phyloP scores from a whole-genome alignment of 2,888 invertebrate genomes.

The Lithosia quadra region DNA sequence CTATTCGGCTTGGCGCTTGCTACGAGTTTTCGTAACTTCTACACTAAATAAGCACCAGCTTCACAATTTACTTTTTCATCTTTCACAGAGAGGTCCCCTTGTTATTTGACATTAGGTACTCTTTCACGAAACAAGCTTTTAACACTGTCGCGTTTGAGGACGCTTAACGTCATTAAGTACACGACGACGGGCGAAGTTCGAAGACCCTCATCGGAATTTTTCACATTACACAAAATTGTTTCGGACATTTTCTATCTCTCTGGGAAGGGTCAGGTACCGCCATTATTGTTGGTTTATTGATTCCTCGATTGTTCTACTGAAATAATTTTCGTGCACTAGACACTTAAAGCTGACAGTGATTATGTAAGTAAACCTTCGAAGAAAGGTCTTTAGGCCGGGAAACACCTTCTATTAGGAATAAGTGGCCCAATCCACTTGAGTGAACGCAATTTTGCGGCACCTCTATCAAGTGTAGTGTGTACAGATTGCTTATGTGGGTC shows the following conservation, averaged over 20 bases:
- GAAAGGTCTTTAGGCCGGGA: slow-evolving; percentile 43
- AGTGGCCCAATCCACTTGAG: slow-evolving; percentile 69
- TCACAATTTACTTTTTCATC: slow-evolving; percentile 64
- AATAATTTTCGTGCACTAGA: slow-evolving; percentile 35
- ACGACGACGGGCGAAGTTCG: slow-evolving; percentile 48
- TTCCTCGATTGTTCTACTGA: slow-evolving; percentile 24
- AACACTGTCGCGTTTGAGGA: slow-evolving; percentile 54
- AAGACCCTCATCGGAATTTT: slow-evolving; percentile 56
- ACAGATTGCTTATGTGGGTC: slow-evolving; percentile 73
- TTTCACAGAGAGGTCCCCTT: slow-evolving; percentile 52
- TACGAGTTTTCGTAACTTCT: slow-evolving; percentile 52
- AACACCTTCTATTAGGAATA: slow-evolving; percentile 59
- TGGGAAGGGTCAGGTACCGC: slow-evolving; percentile 33
- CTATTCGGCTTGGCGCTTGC: slow-evolving; percentile 52
- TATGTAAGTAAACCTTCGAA: slow-evolving; percentile 43
- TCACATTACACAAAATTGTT: slow-evolving; percentile 56
- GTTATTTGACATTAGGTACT: slow-evolving; percentile 59
- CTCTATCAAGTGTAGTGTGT: slow-evolving; percentile 62
- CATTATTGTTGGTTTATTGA: slow-evolving; percentile 43
- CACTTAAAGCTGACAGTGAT: slow-evolving; percentile 42
- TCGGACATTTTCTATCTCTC: slow-evolving; percentile 44
- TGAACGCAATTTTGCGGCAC: slow-evolving; percentile 68
- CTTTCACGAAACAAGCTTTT: slow-evolving; percentile 59
- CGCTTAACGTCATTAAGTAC: slow-evolving; percentile 57
- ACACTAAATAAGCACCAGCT: slow-evolving; percentile 48